phyloP scores from a whole-genome alignment of 2,888 invertebrate species.

The Exocentrus adspersus region DNA sequence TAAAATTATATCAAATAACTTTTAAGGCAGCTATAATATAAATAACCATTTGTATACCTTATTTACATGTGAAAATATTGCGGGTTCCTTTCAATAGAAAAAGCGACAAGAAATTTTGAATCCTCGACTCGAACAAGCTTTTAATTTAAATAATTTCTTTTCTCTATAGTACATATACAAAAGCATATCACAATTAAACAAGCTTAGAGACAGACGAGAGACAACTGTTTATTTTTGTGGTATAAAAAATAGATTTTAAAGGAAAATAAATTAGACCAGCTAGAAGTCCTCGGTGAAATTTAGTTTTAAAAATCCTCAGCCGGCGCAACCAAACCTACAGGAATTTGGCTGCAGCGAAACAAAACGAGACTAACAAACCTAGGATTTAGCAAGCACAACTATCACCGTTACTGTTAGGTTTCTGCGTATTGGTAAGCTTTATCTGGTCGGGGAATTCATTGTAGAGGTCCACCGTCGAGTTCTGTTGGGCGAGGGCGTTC shows the following conservation, averaged over 20 bases:
- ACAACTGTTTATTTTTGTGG: slow-evolving; percentile 6
- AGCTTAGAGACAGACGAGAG: neutral
- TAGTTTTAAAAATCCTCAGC: slow-evolving; percentile 1
- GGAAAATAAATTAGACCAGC: slow-evolving; percentile 17
- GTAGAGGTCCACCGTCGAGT: slow-evolving; percentile 82
- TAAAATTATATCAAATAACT: slow-evolving; percentile 34
- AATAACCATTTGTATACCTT: slow-evolving; percentile 39
- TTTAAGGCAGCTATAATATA: slow-evolving; percentile 44
- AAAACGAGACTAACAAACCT: slow-evolving; percentile 19
- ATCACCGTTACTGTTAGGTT: slow-evolving; percentile 75
- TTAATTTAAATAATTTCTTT: too few relatives aligned
- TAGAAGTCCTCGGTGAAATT: slow-evolving; percentile 7
- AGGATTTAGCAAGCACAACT: slow-evolving; percentile 58
- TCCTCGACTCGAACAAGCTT: neutral
- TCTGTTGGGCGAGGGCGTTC: slow-evolving; percentile 93
- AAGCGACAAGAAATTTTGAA: slow-evolving; percentile 12
- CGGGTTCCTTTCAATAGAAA: slow-evolving; percentile 30
- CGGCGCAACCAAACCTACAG: slow-evolving; percentile 14
- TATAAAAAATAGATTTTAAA: slow-evolving; percentile 15
- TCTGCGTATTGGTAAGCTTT: slow-evolving; percentile 80
- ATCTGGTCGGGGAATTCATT: slow-evolving; percentile 99
- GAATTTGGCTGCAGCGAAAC: slow-evolving; percentile 11
- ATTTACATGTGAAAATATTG: slow-evolving; percentile 42
- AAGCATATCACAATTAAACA: slow-evolving; percentile 35
- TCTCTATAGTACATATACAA: slow-evolving; percentile 9